Base-by-base conservation (phyloP, 2,797 vertebrate genomes). In the Potorous gilbertii region DNA sequence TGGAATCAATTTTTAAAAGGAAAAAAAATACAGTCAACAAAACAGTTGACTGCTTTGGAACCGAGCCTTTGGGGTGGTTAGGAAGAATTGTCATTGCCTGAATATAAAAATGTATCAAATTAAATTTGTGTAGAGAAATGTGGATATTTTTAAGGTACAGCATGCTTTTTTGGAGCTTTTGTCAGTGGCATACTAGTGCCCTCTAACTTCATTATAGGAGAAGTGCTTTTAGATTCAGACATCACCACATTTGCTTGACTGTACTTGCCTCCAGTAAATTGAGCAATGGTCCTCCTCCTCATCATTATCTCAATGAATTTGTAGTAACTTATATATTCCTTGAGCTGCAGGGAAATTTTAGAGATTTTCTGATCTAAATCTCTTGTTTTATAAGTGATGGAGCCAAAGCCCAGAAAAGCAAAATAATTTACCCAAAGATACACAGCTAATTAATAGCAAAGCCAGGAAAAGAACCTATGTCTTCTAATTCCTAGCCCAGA, bases 1-100 rank as follows among this genome's bases (percentile, higher is more conserved):
- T 97, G 95, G 94, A 81, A 97, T 97, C 95, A 96, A 95, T 97
- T 97, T 96, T 96, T n/a, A 95, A 94, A 96, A 96, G 93, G 21
- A 74, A 81, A 40, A 34, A 94, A 96, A 95, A 97, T 96, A 97
- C 92, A 96, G 74, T 96, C 96, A 96, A 93, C 93, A 95, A 97
- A 93, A 93, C 54, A 93, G 93, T 92, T 95, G 93, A 97, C 96
- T 97, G 96, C 93, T 91, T 95, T 98, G 97, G 93, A 95, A 97
- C 81, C 89, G 93, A 97, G 96, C 62, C 95, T 95, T 91, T 56
- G 29, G 95, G 90, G 74, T 92, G 94, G 95, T 92, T 96, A 96
- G 21, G 54, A 97, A 95, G 94, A 96, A 97, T 16, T 87, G 40
- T 89, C 90, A 91, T 54, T 92, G 91, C 50, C 29, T 94, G 54